Evolutionary conservation across 37 sponge, comb jelly and placozoan genomes (phyloP).

Genomic region (Eunapius fragilis): DNA sequence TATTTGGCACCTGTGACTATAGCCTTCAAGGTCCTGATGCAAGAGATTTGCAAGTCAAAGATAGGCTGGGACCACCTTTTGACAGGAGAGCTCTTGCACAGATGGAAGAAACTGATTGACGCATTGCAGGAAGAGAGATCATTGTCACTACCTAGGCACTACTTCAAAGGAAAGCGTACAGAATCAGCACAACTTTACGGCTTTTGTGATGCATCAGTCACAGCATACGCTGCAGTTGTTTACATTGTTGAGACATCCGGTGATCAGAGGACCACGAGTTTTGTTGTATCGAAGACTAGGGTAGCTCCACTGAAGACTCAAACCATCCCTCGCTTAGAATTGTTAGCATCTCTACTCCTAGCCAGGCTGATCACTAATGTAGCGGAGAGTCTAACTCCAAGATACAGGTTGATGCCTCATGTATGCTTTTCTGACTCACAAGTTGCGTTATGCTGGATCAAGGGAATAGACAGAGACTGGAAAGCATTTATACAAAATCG

Average conservation of each 20-base stretch:
- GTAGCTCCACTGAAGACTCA: constrained; percentile 29
- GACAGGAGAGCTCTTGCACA: constrained; percentile 15
- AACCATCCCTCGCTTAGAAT: constrained; percentile 19
- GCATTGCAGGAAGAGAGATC: constrained; percentile 6
- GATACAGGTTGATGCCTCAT: neutral
- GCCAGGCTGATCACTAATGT: constrained; percentile 14
- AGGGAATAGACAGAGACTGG: constrained; percentile 16
- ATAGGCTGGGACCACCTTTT: constrained; percentile 31
- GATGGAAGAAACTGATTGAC: constrained; percentile 14
- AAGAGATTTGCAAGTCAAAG: constrained; percentile 12
- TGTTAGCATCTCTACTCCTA: constrained; percentile 23
- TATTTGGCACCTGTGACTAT: constrained; percentile 15
- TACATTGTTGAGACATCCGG: constrained; percentile 3
- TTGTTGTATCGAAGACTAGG: constrained; percentile 25
- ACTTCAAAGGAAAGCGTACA: neutral
- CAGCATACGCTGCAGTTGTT: constrained; percentile 33
- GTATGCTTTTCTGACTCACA: constrained; percentile 42
- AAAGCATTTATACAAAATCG: constrained; percentile 32
- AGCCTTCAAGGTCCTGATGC: constrained; percentile 26
- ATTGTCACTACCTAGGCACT: constrained; percentile 7
- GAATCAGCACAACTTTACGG: neutral
- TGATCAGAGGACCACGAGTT: neutral
- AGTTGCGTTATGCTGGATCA: constrained; percentile 40
- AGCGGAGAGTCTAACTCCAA: constrained; percentile 11
- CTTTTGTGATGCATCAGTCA: constrained; percentile 36